Evolutionary conservation across 2,113 vertebrate species (phyloP), one percentile per base, ranked within the genome.

Genomic region (Eolophus roseicapilla): DNA sequence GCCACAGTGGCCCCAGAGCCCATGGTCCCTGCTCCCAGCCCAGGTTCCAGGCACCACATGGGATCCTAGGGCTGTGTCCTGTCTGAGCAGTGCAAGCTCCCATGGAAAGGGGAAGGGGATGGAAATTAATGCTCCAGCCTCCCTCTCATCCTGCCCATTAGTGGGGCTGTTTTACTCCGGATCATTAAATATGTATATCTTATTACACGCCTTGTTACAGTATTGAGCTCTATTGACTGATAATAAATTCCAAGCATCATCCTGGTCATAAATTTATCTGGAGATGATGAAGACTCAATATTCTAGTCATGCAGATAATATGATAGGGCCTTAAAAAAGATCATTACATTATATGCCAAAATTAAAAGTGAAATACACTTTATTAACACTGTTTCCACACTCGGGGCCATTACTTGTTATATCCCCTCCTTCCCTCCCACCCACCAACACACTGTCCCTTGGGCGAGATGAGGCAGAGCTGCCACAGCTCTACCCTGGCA

Each of bases 161-260:
- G 97, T 49, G 87, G 92, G 97, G 96, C 98, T 98, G 98, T 98
- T 98, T 98, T 98, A 99, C 99, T 99, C 98, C 97, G 98, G 98
- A 98, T 99, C 99, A 99, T 99, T 99, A 99, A 99, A 99, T 99
- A 99, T 99, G 99, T 99, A 99, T 99, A 99, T 99, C 99, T 99
- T 99, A 99, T 99, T 99, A 99, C 98, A 98, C 97, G 98, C 97
- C 98, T 98, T 98, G 97, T 98, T 98, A 98, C 97, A 98, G 97
- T 98, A 98, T 98, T 97, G 97, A 98, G 97, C 97, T 98, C 98
- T 98, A 99, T 99, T 99, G 99, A 98, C 98, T 99, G 98, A 99
- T 98, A 98, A 98, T 99, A 99, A 99, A 99, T 99, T 99, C 98
- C 97, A 97, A 98, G 97, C 96, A 97, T 98, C 96, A 97, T 98